Evolutionary conservation across 2,888 invertebrate genomes (phyloP), one percentile per base, ranked within the genome.

Genomic region (Cephus spinipes): DNA sequence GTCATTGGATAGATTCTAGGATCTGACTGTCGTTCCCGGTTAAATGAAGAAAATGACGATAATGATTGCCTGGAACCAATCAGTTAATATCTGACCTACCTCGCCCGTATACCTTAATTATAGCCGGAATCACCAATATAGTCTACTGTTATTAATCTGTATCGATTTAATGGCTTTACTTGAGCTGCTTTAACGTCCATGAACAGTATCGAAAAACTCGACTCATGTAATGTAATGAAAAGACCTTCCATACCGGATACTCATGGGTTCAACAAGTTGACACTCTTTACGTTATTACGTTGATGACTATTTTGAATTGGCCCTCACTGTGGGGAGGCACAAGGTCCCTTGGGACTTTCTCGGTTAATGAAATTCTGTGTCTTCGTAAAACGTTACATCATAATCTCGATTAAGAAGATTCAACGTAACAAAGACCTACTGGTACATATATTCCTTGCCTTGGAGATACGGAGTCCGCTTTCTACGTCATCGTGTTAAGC

Each of bases 1-100:
- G 83, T 82, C 82, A 83, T 83, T 85, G 55, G 82, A 79, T 82
- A 81, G 79, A 31, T 40, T 23, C 55, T n/a, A 30, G 34, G n/a
- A 23, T 32, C 68, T n/a, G 73, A n/a, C 73, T 32, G 76, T 71
- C 71, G 71, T 71, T 71, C 71, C 12, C 4, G 31, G 71, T 71
- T 71, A 71, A 33, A 30, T 32, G 76, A 34, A 34, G 74, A 69
- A 69, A 77, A 77, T 74, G 34, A 74, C 69, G 69, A 74, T 74
- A 74, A 74, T 77, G 30, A 74, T 77, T 69, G 55, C 32, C 74
- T 76, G 55, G 73, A 55, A 77, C 34, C 77, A 35, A 77, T 77
- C 36, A 30, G 31, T 32, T 71, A 71, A 33, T 71, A 33, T 71
- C 3, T 55, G 23, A 23, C 55, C 55, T 55, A 55, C 55, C 15